Evolutionary conservation across 2,797 vertebrate genomes (phyloP).

Genomic region (Martes flavigula): DNA sequence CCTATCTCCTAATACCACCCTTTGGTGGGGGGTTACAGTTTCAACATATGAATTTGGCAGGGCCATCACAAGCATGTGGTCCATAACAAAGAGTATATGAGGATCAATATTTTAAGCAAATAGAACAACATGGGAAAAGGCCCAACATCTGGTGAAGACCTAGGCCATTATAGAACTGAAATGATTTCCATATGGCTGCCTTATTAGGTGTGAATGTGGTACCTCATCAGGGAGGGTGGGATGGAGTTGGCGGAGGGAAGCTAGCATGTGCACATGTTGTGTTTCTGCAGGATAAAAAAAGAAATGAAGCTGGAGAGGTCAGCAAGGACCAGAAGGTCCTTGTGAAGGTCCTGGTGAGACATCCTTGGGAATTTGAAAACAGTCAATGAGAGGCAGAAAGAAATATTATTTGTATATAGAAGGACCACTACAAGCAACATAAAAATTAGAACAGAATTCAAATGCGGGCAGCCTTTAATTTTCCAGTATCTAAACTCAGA

Average conservation of each 20-base stretch:
- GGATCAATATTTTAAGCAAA: slow-evolving; percentile 29
- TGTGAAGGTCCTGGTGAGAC: neutral
- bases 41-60: neutral
- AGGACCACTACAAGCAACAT: neutral
- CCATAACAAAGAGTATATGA: neutral
- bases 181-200: neutral
- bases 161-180: neutral
- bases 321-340: neutral
- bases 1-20: neutral
- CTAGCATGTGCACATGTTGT: neutral
- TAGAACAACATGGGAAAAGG: slow-evolving; percentile 29
- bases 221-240: neutral
- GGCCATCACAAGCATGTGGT: neutral
- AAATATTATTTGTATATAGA: neutral
- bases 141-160: neutral
- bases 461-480: neutral
- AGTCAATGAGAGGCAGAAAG: neutral
- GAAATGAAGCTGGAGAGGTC: neutral
- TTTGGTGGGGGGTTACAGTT: neutral
- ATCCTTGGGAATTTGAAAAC: neutral
- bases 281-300: neutral
- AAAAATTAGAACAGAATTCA: neutral
- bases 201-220: neutral
- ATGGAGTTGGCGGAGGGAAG: accelerated
- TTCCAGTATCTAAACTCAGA: neutral